Percentiles rank a stretch among this genome's conserved stretches.
Evolutionary conservation across 2,797 vertebrate species (phyloP).

Genomic region (Characodon lateralis): DNA sequence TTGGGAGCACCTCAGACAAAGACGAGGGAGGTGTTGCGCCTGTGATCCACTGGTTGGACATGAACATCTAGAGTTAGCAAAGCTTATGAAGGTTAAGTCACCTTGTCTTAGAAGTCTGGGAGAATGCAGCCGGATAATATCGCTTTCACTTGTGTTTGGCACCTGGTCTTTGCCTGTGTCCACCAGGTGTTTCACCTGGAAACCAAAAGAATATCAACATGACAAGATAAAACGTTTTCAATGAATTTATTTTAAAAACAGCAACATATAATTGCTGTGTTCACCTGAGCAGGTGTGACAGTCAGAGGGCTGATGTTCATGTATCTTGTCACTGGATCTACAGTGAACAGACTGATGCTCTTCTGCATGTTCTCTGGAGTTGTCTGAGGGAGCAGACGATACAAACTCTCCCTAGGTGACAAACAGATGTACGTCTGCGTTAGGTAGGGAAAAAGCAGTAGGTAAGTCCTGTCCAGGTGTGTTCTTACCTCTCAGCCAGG

Average conservation of each 20-base stretch:
- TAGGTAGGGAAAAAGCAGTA: not conserved
- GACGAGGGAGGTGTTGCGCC: not conserved
- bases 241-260: not conserved
- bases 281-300: slow-evolving; percentile 88
- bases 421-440: not conserved
- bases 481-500: slow-evolving; percentile 89
- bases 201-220: not conserved
- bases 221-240: not conserved
- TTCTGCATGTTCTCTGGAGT: slow-evolving; percentile 97
- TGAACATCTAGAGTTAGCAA: not conserved
- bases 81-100: slow-evolving; percentile 51
- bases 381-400: slow-evolving; percentile 92
- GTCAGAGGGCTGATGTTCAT: slow-evolving; percentile 86
- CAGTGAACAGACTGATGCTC: slow-evolving; percentile 90
- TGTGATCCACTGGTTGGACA: not conserved
- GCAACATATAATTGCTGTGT: not conserved
- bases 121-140: slow-evolving; percentile 78
- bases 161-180: slow-evolving; percentile 86
- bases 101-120: slow-evolving; percentile 83
- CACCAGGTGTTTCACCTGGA: slow-evolving; percentile 90
- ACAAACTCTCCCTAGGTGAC: slow-evolving; percentile 89
- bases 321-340: slow-evolving; percentile 91
- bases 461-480: slow-evolving; percentile 2
- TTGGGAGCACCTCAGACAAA: not conserved
- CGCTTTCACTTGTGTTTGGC: slow-evolving; percentile 74